Evolutionary conservation across 2,113 vertebrate genomes (phyloP).

Genomic region (Prunella fulvescens): DNA sequence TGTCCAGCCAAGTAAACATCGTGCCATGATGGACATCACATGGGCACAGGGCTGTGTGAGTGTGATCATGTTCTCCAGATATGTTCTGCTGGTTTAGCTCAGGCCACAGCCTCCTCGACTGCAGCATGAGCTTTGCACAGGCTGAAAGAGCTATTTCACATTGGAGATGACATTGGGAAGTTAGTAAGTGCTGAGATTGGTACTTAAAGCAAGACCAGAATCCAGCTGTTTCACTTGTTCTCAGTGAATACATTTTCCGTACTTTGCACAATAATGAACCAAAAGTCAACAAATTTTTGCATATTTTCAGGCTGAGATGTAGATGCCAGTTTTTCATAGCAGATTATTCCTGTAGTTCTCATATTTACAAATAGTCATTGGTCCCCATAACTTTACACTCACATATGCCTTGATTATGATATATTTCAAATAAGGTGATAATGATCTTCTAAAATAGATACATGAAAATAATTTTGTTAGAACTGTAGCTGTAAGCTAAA

Average conservation of each 20-base stretch:
- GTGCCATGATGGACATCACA: neutral
- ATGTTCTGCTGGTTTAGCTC: neutral
- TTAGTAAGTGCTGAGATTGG: neutral
- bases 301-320: neutral
- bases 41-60: neutral
- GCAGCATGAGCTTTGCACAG: neutral
- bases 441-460: conserved; percentile 48
- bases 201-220: neutral
- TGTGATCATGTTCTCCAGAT: neutral
- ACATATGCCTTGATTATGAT: neutral
- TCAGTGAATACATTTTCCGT: neutral
- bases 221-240: conserved; percentile 22
- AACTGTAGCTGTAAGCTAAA: conserved; percentile 44
- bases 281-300: neutral
- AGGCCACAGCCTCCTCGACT: neutral
- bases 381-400: neutral
- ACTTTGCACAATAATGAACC: neutral
- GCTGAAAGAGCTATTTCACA: neutral
- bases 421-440: conserved; percentile 29
- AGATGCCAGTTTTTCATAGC: neutral
- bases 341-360: neutral
- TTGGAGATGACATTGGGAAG: neutral
- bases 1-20: neutral
- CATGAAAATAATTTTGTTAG: conserved; percentile 22
- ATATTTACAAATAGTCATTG: neutral